Evolutionary conservation across 2,113 vertebrate species (phyloP).

Genomic region (Catharus fuscescens): DNA sequence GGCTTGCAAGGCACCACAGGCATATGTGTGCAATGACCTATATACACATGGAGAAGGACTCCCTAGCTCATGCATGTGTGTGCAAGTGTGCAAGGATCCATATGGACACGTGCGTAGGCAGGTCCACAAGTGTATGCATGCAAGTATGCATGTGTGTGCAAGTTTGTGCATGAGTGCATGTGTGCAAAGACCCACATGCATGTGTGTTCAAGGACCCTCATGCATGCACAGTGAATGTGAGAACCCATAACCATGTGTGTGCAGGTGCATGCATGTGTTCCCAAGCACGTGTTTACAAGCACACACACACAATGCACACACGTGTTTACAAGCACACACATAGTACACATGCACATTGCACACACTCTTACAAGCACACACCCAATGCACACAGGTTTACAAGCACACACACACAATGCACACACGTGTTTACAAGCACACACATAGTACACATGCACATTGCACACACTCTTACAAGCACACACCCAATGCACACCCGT

Average conservation of each 20-base stretch:
- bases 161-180: too few relatives aligned
- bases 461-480: neutral
- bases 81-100: neutral
- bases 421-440: neutral
- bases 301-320: neutral
- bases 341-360: neutral
- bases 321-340: neutral
- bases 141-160: neutral
- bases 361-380: neutral
- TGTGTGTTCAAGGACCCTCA: neutral
- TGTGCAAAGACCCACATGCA: neutral
- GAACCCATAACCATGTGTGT: accelerated
- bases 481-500: neutral
- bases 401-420: neutral
- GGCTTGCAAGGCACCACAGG: neutral
- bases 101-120: accelerated
- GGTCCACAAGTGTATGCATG: accelerated
- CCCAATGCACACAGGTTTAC: neutral
- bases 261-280: accelerated
- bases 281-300: neutral
- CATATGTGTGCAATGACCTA: neutral
- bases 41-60: neutral
- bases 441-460: neutral
- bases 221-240: neutral
- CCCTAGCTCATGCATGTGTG: accelerated